Base-by-base conservation (phyloP, 2,888 invertebrate species). In the Endomychus coccineus region DNA sequence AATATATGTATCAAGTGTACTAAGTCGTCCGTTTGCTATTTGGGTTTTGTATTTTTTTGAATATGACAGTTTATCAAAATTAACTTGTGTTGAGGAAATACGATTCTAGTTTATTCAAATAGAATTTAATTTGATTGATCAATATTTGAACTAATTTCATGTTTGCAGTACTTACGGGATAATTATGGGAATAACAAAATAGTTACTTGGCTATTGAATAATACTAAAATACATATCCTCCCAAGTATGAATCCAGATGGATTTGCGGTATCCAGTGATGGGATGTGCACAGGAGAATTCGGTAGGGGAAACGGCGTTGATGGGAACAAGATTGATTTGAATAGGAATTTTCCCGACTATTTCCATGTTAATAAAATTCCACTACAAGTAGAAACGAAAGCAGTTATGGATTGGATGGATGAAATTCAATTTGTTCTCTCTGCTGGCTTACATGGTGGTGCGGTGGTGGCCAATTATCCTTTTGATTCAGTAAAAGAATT, bases 161-260 rank as follows among this genome's bases (percentile, higher is more conserved):
- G 36, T 39, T 50, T 52, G 43, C 60, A 73, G 69, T 64, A 68
- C 54, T 53, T 75, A 40, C 62, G 69, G 30, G 61, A 60, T 15
- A 64, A 63, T 42, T 74, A 71, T 49, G 47, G 59, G 5, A 55
- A 44, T 5, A 64, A 78, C 51, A 50, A 61, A 3, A 69, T 66
- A 39, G 69, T 79, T 4, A 58, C 55, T 24, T 73, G 74, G 67
- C 65, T 83, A 16, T 54, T 85, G 50, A 71, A 79, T 51, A 74
- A 74, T 51, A 83, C 83, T 2, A 66, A 74, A 28, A 76, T 85
- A 45, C 82, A 85, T 60, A 70, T 85, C 43, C 65, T 85, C 64
- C 82, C 83, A 1, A 73, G 76, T 6, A 75, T 85, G 77, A 85
- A 85, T 58, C 83, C 84, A 0, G 84, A 85, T 57, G 83, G 83